Evolutionary conservation across 2,113 vertebrate genomes (phyloP).

Genomic region (pig (Sus scrofa)): T2T-Sscrofa CM000815.6:103376501-103377000

Average conservation of each 20-base stretch:
- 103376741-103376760: not conserved
- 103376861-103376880: not conserved
- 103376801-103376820: not conserved
- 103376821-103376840: not conserved
- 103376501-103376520: too few species aligned
- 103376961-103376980: not conserved
- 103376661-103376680: not conserved
- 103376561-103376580: too few species aligned
- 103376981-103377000: not conserved
- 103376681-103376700: not conserved
- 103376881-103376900: too few species aligned
- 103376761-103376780: accelerated
- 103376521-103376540: too few species aligned
- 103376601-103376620: not conserved
- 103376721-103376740: not conserved
- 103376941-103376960: not conserved
- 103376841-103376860: not conserved
- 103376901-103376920: not conserved
- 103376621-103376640: not conserved
- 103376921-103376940: not conserved
- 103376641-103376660: not conserved
- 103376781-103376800: too few species aligned
- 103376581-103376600: too few species aligned
- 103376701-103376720: not conserved
- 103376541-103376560: too few species aligned